phyloP scores from a whole-genome alignment of 2,797 vertebrate species.

The Brachyalestes nurse region DNA sequence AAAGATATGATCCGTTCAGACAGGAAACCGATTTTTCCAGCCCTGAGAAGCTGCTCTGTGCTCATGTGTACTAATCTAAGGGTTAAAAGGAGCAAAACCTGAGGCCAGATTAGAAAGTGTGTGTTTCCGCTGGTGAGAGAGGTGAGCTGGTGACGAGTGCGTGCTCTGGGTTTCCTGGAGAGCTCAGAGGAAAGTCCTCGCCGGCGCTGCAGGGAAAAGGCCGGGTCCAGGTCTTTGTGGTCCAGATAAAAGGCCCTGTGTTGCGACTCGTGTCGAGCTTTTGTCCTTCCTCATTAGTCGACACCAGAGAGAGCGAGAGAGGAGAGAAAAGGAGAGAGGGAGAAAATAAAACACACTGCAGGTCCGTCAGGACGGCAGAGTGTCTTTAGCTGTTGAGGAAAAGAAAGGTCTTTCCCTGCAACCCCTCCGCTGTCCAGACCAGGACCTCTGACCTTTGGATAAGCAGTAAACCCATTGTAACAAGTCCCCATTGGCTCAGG shows the following conservation, averaged over 20 bases:
- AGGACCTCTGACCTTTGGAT: conserved; percentile 67
- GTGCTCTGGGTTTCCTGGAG: background rate
- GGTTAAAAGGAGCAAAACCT: too few species aligned
- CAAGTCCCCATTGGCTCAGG: conserved; percentile 61
- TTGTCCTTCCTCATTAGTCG: conserved; percentile 54
- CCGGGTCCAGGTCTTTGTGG: conserved; percentile 62
- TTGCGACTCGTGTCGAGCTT: conserved; percentile 50
- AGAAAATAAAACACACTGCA: background rate
- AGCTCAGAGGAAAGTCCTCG: conserved; percentile 19
- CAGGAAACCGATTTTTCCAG: too few species aligned
- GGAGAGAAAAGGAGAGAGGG: background rate
- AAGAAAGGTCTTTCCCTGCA: background rate
- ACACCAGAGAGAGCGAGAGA: conserved; percentile 5
- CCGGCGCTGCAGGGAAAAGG: conserved; percentile 40
- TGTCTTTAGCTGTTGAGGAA: background rate
- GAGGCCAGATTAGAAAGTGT: too few species aligned
- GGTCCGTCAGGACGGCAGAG: conserved; percentile 38
- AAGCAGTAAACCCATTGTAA: conserved; percentile 63
- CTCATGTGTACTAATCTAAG: too few species aligned
- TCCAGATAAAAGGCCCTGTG: conserved; percentile 53
- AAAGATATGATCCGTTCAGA: too few species aligned
- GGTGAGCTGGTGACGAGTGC: too few species aligned
- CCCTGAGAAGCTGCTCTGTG: too few species aligned
- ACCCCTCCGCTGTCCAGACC: conserved; percentile 37
- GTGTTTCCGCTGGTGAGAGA: too few species aligned